Evolutionary conservation across 2,888 invertebrate genomes (phyloP), one percentile per base, ranked within the genome.

Genomic region (Brachypalpus laphriformis): DNA sequence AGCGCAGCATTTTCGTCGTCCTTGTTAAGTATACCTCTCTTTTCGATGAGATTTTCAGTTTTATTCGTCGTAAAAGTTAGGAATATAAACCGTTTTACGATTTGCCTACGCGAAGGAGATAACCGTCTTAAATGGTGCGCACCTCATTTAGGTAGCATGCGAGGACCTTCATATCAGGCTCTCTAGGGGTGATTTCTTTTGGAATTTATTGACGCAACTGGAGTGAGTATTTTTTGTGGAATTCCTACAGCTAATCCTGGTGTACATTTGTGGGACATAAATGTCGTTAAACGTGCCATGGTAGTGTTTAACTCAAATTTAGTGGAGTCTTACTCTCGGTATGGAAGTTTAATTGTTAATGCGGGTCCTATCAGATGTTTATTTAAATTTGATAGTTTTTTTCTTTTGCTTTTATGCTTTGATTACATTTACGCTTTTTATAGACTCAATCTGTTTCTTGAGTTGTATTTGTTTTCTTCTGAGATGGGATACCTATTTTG

Each of bases 81-180:
- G 80, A 42, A 63, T 61, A 83, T 74, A 80, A 83, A 83, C 57
- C 70, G 74, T 80, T 85, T 83, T 65, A 85, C 80, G 83, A 80
- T 85, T 80, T 85, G 83, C 70, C 80, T 75, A 85, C 45, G 31
- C 61, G 45, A 34, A 54, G 47, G 28, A 85, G 80, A 85, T 80
- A 80, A 80, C 63, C 63, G 65, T 54, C 75, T 85, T 75, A 85
- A 80, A 85, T 80, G 80, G 74, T 28, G 75, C 75, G 74, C 83
- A 85, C 80, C 80, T 85, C 80, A 80, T 85, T 80, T 70, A 56
- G 70, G 70, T 75, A 65, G 72, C 51, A 63, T 54, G 49, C 63
- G 51, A 71, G 54, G 42, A 51, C 65, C 20, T 22, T 28, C 42
- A 40, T 47, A 31, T 14, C 51, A 37, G 14, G 28, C 51, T 3